A percentile compares a stretch with the other conserved stretches of the same genome.
Conservation (phyloP, 2,113 vertebrate genomes). For the Halichoeres trimaculatus region DNA sequence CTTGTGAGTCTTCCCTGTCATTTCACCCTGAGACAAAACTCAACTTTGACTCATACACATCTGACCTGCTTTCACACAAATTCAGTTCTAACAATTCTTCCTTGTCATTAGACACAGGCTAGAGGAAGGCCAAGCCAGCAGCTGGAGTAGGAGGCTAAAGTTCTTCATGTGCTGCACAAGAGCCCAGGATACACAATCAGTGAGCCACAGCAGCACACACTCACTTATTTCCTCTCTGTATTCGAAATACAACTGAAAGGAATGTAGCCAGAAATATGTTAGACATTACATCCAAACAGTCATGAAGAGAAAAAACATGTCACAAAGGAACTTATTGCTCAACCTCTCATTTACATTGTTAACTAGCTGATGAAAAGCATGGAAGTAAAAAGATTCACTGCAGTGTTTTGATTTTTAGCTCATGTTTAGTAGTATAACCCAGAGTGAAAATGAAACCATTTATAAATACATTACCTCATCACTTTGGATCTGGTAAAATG, state of each 20-base stretch:
- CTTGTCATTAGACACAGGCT: constrained; percentile 88
- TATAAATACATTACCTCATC: no score
- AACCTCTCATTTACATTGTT: constrained; percentile 3
- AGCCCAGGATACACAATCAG: constrained; percentile 97
- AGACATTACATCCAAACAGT: not conserved
- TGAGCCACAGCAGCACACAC: constrained; percentile 78
- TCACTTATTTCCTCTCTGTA: constrained; percentile 25
- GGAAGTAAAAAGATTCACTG: no score
- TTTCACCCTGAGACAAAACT: not conserved
- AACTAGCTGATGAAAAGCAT: constrained; percentile 11
- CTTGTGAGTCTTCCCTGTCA: not conserved
- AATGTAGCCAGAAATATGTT: constrained; percentile 24
- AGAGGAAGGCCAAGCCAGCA: constrained; percentile 98
- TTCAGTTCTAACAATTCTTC: constrained; percentile 1
- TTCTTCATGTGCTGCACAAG: constrained; percentile 98
- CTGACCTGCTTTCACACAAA: not conserved
- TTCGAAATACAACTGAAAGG: constrained; percentile 2
- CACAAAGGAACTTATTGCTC: constrained; percentile 20
- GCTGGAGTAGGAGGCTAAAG: constrained; percentile 96
- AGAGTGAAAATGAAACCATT: no score
- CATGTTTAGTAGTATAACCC: no score
- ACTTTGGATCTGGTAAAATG: no score
- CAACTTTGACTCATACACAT: not conserved
- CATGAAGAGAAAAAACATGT: constrained; percentile 32
- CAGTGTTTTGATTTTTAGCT: no score